Evolutionary conservation across 2,113 vertebrate genomes (phyloP).

Genomic region (Aix galericulata): DNA sequence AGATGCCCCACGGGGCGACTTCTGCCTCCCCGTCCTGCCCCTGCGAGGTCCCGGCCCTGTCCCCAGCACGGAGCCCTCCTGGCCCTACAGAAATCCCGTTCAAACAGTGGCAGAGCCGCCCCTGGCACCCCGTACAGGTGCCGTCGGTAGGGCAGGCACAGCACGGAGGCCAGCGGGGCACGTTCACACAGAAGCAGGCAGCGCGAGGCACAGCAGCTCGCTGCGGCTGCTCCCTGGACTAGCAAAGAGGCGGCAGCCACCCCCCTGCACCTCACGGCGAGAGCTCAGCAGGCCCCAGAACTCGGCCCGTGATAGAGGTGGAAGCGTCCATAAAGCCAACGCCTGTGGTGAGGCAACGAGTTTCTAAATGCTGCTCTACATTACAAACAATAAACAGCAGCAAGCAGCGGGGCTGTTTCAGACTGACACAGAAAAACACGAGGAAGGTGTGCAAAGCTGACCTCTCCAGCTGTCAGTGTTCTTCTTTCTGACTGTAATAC

Average conservation of each 20-base stretch:
- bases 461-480: not conserved
- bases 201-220: not conserved
- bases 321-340: not conserved
- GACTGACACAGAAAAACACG: not conserved
- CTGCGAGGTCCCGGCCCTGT: accelerated
- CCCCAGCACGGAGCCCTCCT: not conserved
- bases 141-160: accelerated
- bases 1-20: not conserved
- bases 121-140: not conserved
- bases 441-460: not conserved
- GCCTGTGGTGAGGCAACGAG: not conserved
- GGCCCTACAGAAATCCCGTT: not conserved
- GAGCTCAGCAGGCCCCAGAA: not conserved
- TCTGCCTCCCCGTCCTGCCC: not conserved
- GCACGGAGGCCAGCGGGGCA: not conserved
- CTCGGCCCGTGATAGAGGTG: not conserved
- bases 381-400: not conserved
- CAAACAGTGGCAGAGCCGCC: not conserved
- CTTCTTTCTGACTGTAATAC: not conserved
- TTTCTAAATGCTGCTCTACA: not conserved
- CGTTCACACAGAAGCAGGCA: not conserved
- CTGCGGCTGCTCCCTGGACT: not conserved
- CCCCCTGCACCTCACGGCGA: not conserved
- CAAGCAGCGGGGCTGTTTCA: not conserved
- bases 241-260: not conserved